A percentile compares a stretch with the other conserved stretches of the same genome.
These are phyloP conservation scores for Xestia xanthographa DNA, from an alignment of 2,888 invertebrate species.

Conservation along the genomic window DNA sequence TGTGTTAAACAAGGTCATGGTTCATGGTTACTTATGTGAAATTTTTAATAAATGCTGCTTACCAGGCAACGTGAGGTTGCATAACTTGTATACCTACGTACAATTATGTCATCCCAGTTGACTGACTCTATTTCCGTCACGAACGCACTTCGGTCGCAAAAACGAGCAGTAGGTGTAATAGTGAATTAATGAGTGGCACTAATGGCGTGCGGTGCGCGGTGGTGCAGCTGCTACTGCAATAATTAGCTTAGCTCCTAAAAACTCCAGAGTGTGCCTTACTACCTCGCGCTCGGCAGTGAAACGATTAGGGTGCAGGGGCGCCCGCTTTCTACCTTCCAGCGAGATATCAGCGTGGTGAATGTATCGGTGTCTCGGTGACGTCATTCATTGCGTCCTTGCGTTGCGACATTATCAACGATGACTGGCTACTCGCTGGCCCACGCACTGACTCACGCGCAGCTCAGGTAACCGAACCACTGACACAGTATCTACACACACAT, in stretches of 20 bases:
- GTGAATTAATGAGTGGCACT: slow-evolving; percentile 18
- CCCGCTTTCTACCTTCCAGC: slow-evolving; percentile 30
- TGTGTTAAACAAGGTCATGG: neutral
- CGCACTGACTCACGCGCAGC: slow-evolving; percentile 45
- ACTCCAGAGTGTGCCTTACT: neutral
- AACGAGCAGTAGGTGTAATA: slow-evolving; percentile 17
- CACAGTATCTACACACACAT: too few species aligned
- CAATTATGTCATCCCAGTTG: slow-evolving; percentile 17
- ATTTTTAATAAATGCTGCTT: slow-evolving; percentile 3
- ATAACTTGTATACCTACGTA: slow-evolving; percentile 14
- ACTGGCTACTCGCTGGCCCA: slow-evolving; percentile 15
- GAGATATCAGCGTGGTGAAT: slow-evolving; percentile 30
- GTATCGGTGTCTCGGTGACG: slow-evolving; percentile 24
- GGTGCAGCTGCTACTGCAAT: neutral
- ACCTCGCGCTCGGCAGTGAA: neutral
- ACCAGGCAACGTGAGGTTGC: neutral
- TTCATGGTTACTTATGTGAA: neutral
- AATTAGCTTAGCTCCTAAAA: neutral
- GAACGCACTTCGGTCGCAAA: slow-evolving; percentile 16
- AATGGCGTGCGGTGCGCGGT: slow-evolving; percentile 16
- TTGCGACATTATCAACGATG: slow-evolving; percentile 18
- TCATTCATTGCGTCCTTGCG: slow-evolving; percentile 34
- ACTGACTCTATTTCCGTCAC: slow-evolving; percentile 16
- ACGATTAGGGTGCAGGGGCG: neutral
- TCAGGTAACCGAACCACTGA: neutral